These are phyloP conservation scores for Melanogrammus aeglefinus DNA, from an alignment of 2,797 vertebrate genomes.

Conservation along the genomic window DNA sequence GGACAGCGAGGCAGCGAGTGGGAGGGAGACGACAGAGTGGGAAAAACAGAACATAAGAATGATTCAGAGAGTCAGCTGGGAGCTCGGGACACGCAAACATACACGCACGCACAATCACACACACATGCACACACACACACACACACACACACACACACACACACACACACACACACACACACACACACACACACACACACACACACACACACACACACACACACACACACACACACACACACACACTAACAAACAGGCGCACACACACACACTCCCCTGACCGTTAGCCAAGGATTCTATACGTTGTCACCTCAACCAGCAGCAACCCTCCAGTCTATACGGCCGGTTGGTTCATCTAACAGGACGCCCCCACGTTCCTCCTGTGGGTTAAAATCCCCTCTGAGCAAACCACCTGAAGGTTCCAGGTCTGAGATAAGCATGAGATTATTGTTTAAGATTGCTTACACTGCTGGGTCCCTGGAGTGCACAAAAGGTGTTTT, in stretches of 20 bases:
- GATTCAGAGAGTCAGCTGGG: background rate
- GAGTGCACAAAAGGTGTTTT: background rate
- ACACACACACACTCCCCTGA: background rate
- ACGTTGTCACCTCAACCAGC: background rate
- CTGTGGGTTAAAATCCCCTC: background rate
- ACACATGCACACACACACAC: background rate
- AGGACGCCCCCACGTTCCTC: background rate
- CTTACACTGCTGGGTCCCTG: background rate
- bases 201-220: background rate
- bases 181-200: background rate
- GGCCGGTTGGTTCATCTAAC: background rate
- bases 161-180: background rate
- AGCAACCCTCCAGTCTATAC: background rate
- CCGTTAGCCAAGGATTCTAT: background rate
- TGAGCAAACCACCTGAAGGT: background rate
- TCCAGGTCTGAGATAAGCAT: background rate
- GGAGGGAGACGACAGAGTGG: slow-evolving; percentile 9
- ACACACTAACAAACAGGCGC: background rate
- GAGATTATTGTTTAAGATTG: background rate
- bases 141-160: background rate
- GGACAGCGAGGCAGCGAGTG: slow-evolving; percentile 14
- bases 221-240: background rate
- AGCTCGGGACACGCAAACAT: background rate
- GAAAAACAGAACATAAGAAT: background rate
- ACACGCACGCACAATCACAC: too few relatives aligned